These are phyloP conservation scores for Megathymus violae DNA, from an alignment of 1,140 invertebrate genomes.

Conservation along the genomic window DNA sequence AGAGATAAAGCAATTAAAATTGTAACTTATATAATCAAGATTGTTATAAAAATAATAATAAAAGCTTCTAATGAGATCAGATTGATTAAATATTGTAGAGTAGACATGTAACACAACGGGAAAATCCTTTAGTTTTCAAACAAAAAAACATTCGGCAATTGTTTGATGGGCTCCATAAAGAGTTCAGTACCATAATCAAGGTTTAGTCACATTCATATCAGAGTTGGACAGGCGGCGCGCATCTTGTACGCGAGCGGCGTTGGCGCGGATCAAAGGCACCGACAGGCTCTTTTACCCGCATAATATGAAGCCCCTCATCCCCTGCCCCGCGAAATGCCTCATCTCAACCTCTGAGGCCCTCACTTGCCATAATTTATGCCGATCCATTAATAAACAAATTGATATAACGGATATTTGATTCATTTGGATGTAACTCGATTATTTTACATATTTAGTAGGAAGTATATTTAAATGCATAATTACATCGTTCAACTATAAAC, in stretches of 20 bases:
- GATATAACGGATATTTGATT: constrained; percentile 68
- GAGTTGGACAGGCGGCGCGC: constrained; percentile 71
- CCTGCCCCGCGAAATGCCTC: constrained; percentile 64
- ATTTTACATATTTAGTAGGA: constrained; percentile 40
- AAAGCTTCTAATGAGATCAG: no score
- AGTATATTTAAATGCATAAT: constrained; percentile 34
- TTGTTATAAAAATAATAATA: background rate
- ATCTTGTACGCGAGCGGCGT: constrained; percentile 66
- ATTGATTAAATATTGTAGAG: no score
- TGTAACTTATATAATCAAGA: background rate
- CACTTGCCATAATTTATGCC: constrained; percentile 78
- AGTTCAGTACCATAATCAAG: constrained; percentile 79
- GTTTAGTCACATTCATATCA: constrained; percentile 82
- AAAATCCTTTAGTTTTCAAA: constrained; percentile 31
- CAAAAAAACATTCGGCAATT: constrained; percentile 46
- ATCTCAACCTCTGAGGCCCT: constrained; percentile 67
- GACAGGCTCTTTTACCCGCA: constrained; percentile 82
- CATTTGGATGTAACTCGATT: constrained; percentile 50
- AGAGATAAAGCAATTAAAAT: background rate
- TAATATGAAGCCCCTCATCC: constrained; percentile 79
- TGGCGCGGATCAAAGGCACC: constrained; percentile 79
- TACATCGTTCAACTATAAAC: no score
- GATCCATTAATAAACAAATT: constrained; percentile 82
- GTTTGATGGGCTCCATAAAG: constrained; percentile 71
- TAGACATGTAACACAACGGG: constrained; percentile 8